A percentile compares a stretch with the other conserved stretches of the same genome.
Conservation (phyloP, 2,888 invertebrate species). For the Amphipyra berbera region DNA sequence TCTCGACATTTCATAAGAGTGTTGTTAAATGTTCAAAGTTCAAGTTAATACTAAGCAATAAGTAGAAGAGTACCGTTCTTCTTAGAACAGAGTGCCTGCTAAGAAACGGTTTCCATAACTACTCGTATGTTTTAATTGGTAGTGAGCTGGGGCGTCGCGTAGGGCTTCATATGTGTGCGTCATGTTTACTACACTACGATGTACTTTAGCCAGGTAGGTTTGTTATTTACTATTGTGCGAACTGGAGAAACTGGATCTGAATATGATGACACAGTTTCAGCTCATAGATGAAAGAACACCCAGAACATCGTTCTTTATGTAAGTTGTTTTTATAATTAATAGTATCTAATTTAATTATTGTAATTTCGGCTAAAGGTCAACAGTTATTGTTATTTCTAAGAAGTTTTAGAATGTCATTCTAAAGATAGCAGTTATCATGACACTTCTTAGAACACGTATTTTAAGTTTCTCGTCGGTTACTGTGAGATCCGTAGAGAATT, state of each 20-base stretch:
- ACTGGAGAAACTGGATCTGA: background rate
- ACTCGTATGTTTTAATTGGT: constrained; percentile 12
- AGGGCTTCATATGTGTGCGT: constrained; percentile 15
- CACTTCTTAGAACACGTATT: background rate
- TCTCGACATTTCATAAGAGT: too few species aligned
- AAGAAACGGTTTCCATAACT: constrained; percentile 5
- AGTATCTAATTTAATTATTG: constrained; percentile 5
- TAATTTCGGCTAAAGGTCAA: constrained; percentile 7
- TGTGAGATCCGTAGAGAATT: too few species aligned
- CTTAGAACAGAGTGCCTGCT: background rate
- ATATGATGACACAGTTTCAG: background rate
- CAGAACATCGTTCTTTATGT: background rate
- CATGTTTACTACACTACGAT: background rate
- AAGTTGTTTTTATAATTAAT: background rate
- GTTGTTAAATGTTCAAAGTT: too few species aligned
- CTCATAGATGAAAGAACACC: too few species aligned
- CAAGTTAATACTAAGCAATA: too few species aligned
- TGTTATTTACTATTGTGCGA: background rate
- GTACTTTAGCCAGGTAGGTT: background rate
- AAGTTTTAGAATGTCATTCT: background rate
- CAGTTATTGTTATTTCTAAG: constrained; percentile 1
- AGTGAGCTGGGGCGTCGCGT: background rate
- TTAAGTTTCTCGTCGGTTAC: background rate
- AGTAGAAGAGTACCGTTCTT: background rate
- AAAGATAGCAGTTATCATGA: constrained; percentile 12